phyloP scores from a whole-genome alignment of 2,113 vertebrate genomes.

The Struthio camelus region DNA sequence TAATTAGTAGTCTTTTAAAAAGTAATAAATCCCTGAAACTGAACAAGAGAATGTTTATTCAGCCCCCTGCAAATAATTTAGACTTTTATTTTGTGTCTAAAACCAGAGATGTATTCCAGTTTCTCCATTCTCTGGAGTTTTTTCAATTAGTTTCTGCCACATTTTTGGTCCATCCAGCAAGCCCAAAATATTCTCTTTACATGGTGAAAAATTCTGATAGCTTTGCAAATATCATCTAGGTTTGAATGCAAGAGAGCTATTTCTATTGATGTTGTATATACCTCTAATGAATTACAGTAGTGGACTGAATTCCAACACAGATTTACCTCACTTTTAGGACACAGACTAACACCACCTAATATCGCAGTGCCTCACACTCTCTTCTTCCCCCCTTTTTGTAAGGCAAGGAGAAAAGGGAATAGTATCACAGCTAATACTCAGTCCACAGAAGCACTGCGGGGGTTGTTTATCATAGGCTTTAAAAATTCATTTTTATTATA shows the following conservation, averaged over 20 bases:
- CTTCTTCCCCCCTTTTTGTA: neutral
- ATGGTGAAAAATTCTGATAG: neutral
- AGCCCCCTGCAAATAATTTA: neutral
- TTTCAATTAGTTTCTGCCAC: neutral
- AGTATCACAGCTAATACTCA: neutral
- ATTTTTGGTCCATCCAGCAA: neutral
- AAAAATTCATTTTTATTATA: neutral
- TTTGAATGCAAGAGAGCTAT: neutral
- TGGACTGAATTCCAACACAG: neutral
- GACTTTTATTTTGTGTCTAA: neutral
- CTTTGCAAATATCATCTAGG: neutral
- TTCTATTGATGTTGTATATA: neutral
- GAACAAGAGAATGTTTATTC: neutral
- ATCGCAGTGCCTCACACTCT: neutral
- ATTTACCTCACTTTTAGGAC: neutral
- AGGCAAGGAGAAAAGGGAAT: neutral
- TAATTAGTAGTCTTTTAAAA: neutral
- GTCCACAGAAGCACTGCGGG: neutral
- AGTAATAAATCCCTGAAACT: neutral
- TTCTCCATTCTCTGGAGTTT: neutral
- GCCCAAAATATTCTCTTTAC: neutral
- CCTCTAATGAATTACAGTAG: neutral
- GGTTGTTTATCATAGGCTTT: neutral
- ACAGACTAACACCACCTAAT: neutral
- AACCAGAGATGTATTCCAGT: neutral